These are phyloP conservation scores for Noctua comes DNA, from an alignment of 2,888 invertebrate genomes.

Conservation along the genomic window DNA sequence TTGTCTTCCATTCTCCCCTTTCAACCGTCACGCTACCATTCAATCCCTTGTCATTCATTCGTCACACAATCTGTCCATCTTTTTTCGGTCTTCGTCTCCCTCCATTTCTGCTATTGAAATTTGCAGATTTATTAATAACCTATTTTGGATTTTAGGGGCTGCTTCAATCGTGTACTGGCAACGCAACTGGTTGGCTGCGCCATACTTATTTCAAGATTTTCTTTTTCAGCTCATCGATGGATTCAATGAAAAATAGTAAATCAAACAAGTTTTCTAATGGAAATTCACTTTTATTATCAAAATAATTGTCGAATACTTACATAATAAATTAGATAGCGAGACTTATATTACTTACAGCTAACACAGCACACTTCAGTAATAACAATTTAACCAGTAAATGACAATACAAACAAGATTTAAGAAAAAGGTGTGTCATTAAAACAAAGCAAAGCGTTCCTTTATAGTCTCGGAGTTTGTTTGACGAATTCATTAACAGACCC, in stretches of 20 bases:
- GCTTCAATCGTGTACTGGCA: background rate
- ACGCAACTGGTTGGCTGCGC: background rate
- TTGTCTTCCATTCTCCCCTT: background rate
- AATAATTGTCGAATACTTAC: background rate
- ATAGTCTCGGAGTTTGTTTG: conserved; percentile 46
- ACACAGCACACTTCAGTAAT: conserved; percentile 4
- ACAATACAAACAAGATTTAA: background rate
- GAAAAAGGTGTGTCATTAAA: conserved; percentile 25
- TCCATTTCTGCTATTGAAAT: background rate
- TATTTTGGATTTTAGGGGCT: background rate
- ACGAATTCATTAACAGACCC: conserved; percentile 33
- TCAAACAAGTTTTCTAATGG: conserved; percentile 8
- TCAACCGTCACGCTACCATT: background rate
- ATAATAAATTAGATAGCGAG: background rate
- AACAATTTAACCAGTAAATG: conserved; percentile 1
- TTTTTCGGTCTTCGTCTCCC: background rate
- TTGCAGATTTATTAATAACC: background rate
- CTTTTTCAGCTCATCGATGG: background rate
- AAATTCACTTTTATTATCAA: conserved; percentile 33
- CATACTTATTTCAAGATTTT: background rate
- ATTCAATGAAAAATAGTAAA: conserved; percentile 2
- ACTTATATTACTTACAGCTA: conserved; percentile 17
- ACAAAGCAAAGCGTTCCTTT: conserved; percentile 46
- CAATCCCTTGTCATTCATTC: background rate
- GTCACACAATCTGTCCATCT: background rate